A percentile compares a stretch with the other conserved stretches of the same genome.
These are phyloP conservation scores for Scaptomyza caliginosa DNA, from an alignment of 2,888 invertebrate genomes.

Conservation along the genomic window DNA sequence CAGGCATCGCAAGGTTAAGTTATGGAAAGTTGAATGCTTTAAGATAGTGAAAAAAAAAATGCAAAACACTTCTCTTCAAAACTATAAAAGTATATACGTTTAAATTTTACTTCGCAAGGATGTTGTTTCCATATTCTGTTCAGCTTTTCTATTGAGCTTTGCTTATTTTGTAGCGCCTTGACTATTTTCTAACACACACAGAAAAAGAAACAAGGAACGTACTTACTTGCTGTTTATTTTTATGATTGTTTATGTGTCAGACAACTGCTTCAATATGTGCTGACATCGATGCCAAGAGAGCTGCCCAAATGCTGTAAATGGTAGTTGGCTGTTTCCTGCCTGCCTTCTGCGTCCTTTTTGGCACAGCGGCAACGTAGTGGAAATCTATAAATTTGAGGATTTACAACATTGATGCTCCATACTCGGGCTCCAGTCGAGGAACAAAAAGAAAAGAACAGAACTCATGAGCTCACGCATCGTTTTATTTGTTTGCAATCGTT, in stretches of 20 bases:
- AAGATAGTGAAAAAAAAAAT: too few species aligned
- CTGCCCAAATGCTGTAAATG: neutral
- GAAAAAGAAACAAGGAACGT: slow-evolving; percentile 1
- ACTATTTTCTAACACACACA: neutral
- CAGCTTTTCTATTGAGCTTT: too few species aligned
- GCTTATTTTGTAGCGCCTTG: neutral
- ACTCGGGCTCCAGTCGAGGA: neutral
- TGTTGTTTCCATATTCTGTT: neutral
- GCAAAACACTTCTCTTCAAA: too few species aligned
- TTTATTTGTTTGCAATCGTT: slow-evolving; percentile 69
- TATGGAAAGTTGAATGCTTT: too few species aligned
- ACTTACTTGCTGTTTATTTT: slow-evolving; percentile 37
- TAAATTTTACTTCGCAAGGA: too few species aligned
- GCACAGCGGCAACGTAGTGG: neutral
- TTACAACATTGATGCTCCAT: slow-evolving; percentile 56
- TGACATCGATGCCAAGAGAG: slow-evolving; percentile 33
- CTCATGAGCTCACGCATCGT: slow-evolving; percentile 22
- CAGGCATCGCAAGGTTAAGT: neutral
- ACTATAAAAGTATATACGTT: too few species aligned
- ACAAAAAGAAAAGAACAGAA: neutral
- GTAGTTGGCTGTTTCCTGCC: neutral
- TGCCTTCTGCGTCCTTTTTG: neutral
- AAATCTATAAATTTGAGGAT: slow-evolving; percentile 72
- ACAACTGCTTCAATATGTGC: slow-evolving; percentile 43
- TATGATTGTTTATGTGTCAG: slow-evolving; percentile 64